These are phyloP conservation scores for Neolamprologus brichardi DNA, from an alignment of 2,113 vertebrate genomes.

Conservation along the genomic window DNA sequence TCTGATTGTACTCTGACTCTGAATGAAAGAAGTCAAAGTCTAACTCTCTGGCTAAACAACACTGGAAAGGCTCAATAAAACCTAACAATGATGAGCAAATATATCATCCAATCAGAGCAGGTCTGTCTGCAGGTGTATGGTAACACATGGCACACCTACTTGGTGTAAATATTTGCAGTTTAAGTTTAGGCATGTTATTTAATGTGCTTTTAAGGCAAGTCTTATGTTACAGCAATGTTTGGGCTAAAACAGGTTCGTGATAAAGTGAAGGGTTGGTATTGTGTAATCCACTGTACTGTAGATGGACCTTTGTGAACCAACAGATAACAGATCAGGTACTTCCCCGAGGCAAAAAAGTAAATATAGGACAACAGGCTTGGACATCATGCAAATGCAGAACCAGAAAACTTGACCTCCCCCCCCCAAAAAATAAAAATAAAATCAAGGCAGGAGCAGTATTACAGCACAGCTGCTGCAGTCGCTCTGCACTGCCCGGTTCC, in stretches of 20 bases:
- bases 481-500: neutral
- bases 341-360: neutral
- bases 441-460: neutral
- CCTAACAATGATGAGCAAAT: neutral
- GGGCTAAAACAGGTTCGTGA: rapidly evolving
- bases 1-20: neutral
- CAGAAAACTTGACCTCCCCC: neutral
- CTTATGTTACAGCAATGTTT: neutral
- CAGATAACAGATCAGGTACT: neutral
- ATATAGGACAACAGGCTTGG: neutral
- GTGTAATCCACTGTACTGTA: neutral
- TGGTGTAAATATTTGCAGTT: neutral
- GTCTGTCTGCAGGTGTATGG: neutral
- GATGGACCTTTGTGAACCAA: neutral
- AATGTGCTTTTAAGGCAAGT: neutral
- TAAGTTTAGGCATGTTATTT: neutral
- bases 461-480: neutral
- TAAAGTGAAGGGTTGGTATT: neutral
- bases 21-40: neutral
- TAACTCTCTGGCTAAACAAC: neutral
- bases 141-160: neutral
- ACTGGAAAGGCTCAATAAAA: neutral
- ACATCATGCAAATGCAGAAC: neutral
- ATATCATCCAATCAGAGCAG: neutral
- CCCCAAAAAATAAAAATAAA: rapidly evolving